Conservation (phyloP, 2,888 invertebrate genomes). For the Tenthredo livida region DNA sequence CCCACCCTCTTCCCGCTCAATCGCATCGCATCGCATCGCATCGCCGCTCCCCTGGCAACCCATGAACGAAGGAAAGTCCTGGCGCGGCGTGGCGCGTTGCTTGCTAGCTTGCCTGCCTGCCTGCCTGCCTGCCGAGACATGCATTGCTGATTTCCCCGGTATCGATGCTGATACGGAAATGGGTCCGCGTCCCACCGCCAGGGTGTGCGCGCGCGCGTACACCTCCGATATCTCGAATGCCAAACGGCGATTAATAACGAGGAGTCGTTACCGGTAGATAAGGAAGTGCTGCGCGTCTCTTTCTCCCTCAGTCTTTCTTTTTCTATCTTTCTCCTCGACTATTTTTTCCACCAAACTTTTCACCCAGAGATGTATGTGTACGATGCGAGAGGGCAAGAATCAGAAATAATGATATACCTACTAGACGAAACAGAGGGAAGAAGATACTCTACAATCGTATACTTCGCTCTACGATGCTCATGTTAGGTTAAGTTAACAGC, state of each 20-base stretch:
- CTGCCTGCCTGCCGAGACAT: constrained; percentile 65
- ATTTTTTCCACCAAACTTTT: constrained; percentile 23
- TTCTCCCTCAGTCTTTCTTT: constrained; percentile 59
- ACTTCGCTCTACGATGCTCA: not conserved
- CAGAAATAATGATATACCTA: not conserved
- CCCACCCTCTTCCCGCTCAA: not conserved
- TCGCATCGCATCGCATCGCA: constrained; percentile 24
- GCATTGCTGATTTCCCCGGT: constrained; percentile 71
- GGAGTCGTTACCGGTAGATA: constrained; percentile 74
- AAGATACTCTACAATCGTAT: not conserved
- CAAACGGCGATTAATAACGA: constrained; percentile 75
- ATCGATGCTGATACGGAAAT: constrained; percentile 74
- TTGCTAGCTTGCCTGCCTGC: constrained; percentile 66
- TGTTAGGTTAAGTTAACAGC: not conserved
- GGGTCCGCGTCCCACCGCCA: constrained; percentile 61
- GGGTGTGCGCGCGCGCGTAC: constrained; percentile 55
- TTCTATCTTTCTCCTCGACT: not conserved
- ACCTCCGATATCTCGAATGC: constrained; percentile 65
- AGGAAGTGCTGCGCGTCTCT: constrained; percentile 60
- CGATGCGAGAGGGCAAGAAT: not conserved
- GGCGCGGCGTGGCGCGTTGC: constrained; percentile 54
- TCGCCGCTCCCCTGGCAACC: constrained; percentile 40
- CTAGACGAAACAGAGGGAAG: not conserved
- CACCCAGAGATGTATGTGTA: not conserved
- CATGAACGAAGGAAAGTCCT: constrained; percentile 19